A percentile compares a stretch with the other conserved stretches of the same genome.
These are phyloP conservation scores for Cyprinella venusta DNA, from an alignment of 2,797 vertebrate genomes.

Conservation along the genomic window DNA sequence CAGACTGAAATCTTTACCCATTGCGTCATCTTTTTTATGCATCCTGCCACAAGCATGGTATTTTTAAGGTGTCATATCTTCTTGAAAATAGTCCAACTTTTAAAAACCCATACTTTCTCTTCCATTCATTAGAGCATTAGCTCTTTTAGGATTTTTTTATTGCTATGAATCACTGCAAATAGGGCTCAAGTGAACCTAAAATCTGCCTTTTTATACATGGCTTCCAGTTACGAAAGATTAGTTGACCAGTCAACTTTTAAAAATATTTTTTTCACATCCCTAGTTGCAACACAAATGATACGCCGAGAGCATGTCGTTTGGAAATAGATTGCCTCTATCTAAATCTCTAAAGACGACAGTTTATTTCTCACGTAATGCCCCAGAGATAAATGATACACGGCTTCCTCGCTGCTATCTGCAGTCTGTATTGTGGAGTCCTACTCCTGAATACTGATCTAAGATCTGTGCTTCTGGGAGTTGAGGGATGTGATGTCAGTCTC, in stretches of 20 bases:
- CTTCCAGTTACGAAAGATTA: neutral
- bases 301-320: conserved; percentile 14
- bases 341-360: conserved; percentile 46
- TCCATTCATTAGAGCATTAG: neutral
- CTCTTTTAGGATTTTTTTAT: neutral
- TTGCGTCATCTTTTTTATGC: neutral
- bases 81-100: neutral
- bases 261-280: conserved; percentile 16
- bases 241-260: conserved; percentile 5
- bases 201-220: neutral
- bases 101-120: neutral
- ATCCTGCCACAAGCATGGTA: neutral
- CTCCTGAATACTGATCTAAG: conserved; percentile 14
- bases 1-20: neutral
- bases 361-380: conserved; percentile 37
- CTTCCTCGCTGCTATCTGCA: conserved; percentile 1
- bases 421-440: conserved; percentile 25
- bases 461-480: conserved; percentile 30
- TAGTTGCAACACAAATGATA: conserved; percentile 9
- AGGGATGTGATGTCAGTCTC: conserved; percentile 6
- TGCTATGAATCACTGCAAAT: neutral
- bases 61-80: neutral
- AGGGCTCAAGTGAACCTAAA: neutral
- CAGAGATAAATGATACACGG: conserved; percentile 21
- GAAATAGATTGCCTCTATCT: conserved; percentile 38